Base-by-base conservation (phyloP, 2,113 vertebrate species). In the Ailuropoda melanoleuca region DNA sequence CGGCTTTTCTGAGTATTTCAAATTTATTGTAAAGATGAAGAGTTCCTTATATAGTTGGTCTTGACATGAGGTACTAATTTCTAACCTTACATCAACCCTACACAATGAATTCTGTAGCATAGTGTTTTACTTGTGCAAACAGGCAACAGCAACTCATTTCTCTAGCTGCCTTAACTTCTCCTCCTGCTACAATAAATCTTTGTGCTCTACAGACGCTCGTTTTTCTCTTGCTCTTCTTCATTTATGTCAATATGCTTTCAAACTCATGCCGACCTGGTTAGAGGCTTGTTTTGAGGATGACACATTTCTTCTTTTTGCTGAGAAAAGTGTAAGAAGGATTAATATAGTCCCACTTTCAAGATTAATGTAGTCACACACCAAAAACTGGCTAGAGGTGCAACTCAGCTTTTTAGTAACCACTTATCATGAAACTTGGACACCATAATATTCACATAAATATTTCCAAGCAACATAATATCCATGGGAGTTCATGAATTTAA, bases 361-460 rank as follows among this genome's bases (percentile, higher is more conserved):
- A 98, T 98, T 98, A 98, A 98, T 98, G 96, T 34, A 98, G 80
- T 97, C 88, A 68, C 56, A 53, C 24, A 56, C 55, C 88, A 86
- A 97, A 98, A 90, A 74, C 46, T 85, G 55, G 81, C 96, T 55
- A 96, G 74, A 97, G 95, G 72, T 96, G 91, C 90, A 97, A 87
- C 74, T 98, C 88, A 96, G 94, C 72, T 98, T 97, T 98, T 97
- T 85, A 98, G 93, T 10, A 97, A 77, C 31, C n/a, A 97, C 95
- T 98, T 98, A 96, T 98, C 97, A 98, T 89, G 75, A 97, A 97
- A 96, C 88, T 81, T 88, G 96, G 96, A 98, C 97, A 98, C 50
- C 62, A 96, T 75, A 94, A 84, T 98, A 98, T 95, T 97, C 96
- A 92, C 85, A 98, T 98, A 97, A 98, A 98, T 98, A 98, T 97